Percentiles rank a stretch among this genome's conserved stretches.
Conservation (phyloP, 2,797 vertebrate genomes). For the Vipera latastei region DNA sequence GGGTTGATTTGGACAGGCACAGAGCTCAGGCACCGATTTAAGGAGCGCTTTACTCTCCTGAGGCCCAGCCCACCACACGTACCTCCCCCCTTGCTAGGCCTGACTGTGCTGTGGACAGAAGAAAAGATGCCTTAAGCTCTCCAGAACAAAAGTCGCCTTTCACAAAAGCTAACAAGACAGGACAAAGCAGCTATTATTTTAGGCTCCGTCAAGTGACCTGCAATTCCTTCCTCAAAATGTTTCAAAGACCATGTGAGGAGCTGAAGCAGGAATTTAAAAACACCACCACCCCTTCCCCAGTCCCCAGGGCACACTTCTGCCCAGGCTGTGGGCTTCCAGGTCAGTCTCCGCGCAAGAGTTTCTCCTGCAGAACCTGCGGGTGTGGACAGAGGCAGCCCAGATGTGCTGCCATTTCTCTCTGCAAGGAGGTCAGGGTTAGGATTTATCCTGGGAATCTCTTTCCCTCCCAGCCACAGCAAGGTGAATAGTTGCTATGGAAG, state of each 20-base stretch:
- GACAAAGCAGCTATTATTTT: constrained; percentile 33
- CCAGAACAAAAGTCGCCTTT: constrained; percentile 41
- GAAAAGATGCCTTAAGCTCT: background rate
- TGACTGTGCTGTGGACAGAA: background rate
- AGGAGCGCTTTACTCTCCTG: background rate
- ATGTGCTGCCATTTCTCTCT: background rate
- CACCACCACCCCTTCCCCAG: background rate
- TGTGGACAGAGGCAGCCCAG: background rate
- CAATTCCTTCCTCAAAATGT: constrained; percentile 17
- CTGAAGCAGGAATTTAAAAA: constrained; percentile 2
- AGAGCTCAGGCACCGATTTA: background rate
- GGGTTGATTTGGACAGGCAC: background rate
- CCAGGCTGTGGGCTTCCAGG: accelerated
- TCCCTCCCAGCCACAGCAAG: too few species aligned
- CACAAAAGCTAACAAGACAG: constrained; percentile 11
- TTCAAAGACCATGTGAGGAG: constrained; percentile 34
- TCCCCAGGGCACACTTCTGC: background rate
- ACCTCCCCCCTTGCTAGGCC: background rate
- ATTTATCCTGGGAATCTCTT: too few species aligned
- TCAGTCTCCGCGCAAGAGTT: accelerated
- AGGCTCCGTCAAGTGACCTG: constrained; percentile 48
- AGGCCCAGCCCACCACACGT: accelerated
- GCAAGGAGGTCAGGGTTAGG: background rate
- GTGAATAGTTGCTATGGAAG: background rate
- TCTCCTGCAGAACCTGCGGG: background rate